Conservation (phyloP, 2,888 invertebrate species). For the Epinotia demarniana region DNA sequence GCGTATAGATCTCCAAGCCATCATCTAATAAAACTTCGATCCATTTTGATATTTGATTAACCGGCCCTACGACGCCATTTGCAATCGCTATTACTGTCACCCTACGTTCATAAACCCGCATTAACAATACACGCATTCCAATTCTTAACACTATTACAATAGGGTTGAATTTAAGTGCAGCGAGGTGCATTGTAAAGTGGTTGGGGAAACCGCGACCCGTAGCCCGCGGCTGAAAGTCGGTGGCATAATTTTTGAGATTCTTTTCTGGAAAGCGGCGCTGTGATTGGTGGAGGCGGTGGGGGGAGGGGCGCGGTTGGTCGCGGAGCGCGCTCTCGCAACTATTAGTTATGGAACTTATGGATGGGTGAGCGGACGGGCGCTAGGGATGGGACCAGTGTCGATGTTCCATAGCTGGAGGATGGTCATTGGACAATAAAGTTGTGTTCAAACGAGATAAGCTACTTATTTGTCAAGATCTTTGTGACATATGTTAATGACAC, state of each 20-base stretch:
- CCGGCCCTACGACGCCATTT: conserved; percentile 69
- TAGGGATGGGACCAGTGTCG: conserved; percentile 55
- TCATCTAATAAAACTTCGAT: conserved; percentile 55
- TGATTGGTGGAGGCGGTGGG: conserved; percentile 72
- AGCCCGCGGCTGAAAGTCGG: conserved; percentile 71
- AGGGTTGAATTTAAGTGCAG: conserved; percentile 58
- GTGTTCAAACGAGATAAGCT: no score
- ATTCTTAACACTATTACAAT: conserved; percentile 9
- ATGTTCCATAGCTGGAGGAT: not conserved
- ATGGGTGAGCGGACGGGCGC: conserved; percentile 67
- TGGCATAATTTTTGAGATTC: conserved; percentile 77
- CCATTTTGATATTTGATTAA: conserved; percentile 71
- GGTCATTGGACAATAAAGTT: no score
- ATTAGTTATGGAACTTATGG: conserved; percentile 83
- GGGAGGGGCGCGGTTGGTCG: conserved; percentile 68
- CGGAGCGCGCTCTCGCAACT: conserved; percentile 79
- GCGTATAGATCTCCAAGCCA: conserved; percentile 36
- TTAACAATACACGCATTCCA: not conserved
- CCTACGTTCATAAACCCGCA: conserved; percentile 49
- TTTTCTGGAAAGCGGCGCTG: conserved; percentile 64
- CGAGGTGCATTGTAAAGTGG: conserved; percentile 46
- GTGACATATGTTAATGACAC: no score
- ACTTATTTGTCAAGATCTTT: no score
- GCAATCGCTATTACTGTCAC: conserved; percentile 76
- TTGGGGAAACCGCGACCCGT: conserved; percentile 68